Conservation (phyloP, 64 coral and sea anemone genomes). For the Exaiptasia diaphana region DNA sequence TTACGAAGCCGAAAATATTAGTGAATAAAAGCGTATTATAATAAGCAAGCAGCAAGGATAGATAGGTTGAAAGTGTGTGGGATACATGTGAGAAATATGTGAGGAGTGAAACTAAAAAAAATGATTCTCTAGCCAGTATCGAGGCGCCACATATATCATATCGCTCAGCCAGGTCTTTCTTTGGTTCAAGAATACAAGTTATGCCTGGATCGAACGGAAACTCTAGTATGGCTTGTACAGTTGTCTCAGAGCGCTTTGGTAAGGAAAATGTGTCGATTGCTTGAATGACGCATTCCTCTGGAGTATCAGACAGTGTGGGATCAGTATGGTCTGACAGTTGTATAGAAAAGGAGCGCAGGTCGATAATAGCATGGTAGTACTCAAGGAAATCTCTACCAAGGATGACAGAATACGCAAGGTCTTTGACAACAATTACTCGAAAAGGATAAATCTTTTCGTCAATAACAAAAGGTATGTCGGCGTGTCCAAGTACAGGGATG, state of each 20-base stretch:
- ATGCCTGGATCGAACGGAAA: not conserved
- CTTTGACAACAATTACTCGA: not conserved
- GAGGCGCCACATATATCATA: not conserved
- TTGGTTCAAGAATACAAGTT: not conserved
- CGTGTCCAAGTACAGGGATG: not conserved
- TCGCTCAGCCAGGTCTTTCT: not conserved
- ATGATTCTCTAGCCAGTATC: not conserved
- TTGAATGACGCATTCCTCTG: not conserved
- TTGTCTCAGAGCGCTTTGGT: not conserved
- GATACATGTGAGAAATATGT: too few species aligned
- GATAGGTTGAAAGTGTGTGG: too few species aligned
- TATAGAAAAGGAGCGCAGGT: not conserved
- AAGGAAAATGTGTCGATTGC: not conserved
- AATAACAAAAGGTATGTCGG: not conserved
- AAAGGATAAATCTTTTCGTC: not conserved
- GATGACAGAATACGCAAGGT: constrained; percentile 1
- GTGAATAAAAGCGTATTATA: too few species aligned
- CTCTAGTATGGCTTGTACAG: not conserved
- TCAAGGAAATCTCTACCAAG: constrained; percentile 23
- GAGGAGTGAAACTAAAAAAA: too few species aligned
- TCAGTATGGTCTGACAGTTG: not conserved
- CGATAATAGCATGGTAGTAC: not conserved
- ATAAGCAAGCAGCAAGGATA: too few species aligned
- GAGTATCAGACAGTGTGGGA: not conserved
- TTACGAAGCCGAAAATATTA: too few species aligned